Conservation (phyloP, 2,888 invertebrate species). For the Dryomyza anilis region DNA sequence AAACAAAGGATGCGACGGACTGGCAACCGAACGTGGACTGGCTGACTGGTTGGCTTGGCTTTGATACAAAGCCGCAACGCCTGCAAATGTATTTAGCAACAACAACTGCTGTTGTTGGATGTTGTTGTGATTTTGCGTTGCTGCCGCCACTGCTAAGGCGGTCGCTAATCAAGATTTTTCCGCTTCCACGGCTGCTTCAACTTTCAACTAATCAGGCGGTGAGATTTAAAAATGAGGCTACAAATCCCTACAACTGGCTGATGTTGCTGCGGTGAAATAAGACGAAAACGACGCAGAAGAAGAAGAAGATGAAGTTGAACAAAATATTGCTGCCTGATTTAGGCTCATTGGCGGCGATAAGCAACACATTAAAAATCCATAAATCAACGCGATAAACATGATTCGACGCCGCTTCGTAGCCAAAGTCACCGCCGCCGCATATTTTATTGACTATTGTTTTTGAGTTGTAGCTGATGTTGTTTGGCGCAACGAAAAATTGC, state of each 20-base stretch:
- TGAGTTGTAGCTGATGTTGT: not conserved
- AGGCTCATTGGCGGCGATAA: slow-evolving; percentile 59
- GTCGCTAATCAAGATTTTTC: slow-evolving; percentile 35
- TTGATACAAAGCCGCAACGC: slow-evolving; percentile 27
- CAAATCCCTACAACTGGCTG: too few relatives aligned
- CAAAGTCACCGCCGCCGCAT: slow-evolving; percentile 47
- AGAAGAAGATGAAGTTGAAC: not conserved
- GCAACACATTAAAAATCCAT: slow-evolving; percentile 62
- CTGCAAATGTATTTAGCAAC: slow-evolving; percentile 24
- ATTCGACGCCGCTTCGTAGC: slow-evolving; percentile 43
- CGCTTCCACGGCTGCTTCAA: slow-evolving; percentile 22
- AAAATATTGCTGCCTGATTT: slow-evolving; percentile 44
- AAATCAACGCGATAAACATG: slow-evolving; percentile 63
- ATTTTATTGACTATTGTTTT: slow-evolving; percentile 62
- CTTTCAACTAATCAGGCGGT: slow-evolving; percentile 58
- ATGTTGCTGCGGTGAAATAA: not conserved
- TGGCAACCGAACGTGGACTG: slow-evolving; percentile 35
- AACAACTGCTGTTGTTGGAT: not conserved
- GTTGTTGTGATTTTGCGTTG: slow-evolving; percentile 3
- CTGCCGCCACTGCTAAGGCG: slow-evolving; percentile 33
- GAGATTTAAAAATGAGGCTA: slow-evolving; percentile 56
- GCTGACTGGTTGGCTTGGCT: slow-evolving; percentile 13
- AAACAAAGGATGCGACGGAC: slow-evolving; percentile 49
- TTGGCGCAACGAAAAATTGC: not conserved
- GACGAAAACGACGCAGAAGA: not conserved